phyloP scores from a whole-genome alignment of 2,888 invertebrate species.

The Andrena bucephala region DNA sequence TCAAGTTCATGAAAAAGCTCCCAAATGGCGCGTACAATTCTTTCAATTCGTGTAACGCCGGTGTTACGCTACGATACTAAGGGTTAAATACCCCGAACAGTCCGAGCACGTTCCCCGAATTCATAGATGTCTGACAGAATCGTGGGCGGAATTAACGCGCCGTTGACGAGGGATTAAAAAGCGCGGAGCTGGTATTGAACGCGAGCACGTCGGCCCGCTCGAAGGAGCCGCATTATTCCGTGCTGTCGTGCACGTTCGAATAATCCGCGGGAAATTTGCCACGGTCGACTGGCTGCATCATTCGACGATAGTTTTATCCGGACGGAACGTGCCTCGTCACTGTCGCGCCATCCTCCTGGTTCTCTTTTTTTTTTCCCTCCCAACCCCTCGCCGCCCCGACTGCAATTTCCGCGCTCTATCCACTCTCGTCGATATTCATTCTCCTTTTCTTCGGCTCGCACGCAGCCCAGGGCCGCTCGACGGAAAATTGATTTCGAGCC shows the following conservation, averaged over 20 bases:
- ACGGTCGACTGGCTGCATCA: slow-evolving; percentile 56
- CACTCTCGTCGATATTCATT: slow-evolving; percentile 69
- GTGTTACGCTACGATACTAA: no score
- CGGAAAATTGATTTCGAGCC: slow-evolving; percentile 68
- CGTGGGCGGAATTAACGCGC: slow-evolving; percentile 1
- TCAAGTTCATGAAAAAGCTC: no score
- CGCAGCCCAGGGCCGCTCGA: slow-evolving; percentile 53
- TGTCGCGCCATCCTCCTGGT: slow-evolving; percentile 51
- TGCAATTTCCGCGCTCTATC: slow-evolving; percentile 65
- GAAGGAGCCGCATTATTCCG: slow-evolving; percentile 51
- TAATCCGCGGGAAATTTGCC: slow-evolving; percentile 60
- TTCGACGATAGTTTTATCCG: slow-evolving; percentile 60
- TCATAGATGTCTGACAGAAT: neutral
- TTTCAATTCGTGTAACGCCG: no score
- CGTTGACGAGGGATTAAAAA: slow-evolving; percentile 2
- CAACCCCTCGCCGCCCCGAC: neutral
- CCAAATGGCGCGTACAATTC: no score
- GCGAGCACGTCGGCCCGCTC: neutral
- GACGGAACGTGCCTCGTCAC: slow-evolving; percentile 61
- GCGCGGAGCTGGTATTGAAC: slow-evolving; percentile 12
- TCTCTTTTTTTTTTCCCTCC: neutral
- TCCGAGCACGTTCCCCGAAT: no score
- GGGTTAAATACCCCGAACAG: no score
- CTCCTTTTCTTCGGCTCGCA: slow-evolving; percentile 58
- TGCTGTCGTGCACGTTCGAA: slow-evolving; percentile 50